Conservation (phyloP, 2,113 vertebrate species). For the Burhinus bistriatus region DNA sequence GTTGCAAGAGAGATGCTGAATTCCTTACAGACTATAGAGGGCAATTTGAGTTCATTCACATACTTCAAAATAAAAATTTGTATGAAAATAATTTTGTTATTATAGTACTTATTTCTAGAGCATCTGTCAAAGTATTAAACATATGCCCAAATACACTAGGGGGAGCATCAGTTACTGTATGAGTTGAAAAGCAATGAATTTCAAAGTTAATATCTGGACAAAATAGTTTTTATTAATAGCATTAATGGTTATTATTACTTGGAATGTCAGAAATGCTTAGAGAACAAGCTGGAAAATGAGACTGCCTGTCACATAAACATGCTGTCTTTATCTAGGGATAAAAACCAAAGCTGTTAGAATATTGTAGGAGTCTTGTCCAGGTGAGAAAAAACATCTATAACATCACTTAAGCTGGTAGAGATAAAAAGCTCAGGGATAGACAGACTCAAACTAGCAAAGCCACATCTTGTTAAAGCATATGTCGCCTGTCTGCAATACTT, state of each 20-base stretch:
- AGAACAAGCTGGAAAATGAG: background rate
- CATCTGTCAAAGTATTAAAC: background rate
- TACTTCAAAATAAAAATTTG: background rate
- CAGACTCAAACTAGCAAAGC: conserved; percentile 20
- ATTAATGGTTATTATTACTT: background rate
- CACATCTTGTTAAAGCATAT: conserved; percentile 55
- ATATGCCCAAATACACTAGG: background rate
- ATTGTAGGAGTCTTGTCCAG: background rate
- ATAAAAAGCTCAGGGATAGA: conserved; percentile 32
- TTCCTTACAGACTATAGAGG: background rate
- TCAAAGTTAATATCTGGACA: background rate
- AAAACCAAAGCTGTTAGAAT: background rate
- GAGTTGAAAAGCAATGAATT: background rate
- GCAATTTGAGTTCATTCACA: background rate
- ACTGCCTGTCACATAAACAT: background rate
- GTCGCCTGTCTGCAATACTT: background rate
- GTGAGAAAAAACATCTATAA: background rate
- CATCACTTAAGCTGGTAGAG: background rate
- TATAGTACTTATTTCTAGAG: background rate
- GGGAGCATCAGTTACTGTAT: background rate
- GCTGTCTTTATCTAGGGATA: background rate
- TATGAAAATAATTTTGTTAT: background rate
- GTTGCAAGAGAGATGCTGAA: background rate
- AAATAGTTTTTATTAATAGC: background rate
- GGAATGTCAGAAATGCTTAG: background rate